A percentile compares a stretch with the other conserved stretches of the same genome.
phyloP scores from a whole-genome alignment of 1,140 invertebrate genomes.

The Frieseomelitta varia region DNA sequence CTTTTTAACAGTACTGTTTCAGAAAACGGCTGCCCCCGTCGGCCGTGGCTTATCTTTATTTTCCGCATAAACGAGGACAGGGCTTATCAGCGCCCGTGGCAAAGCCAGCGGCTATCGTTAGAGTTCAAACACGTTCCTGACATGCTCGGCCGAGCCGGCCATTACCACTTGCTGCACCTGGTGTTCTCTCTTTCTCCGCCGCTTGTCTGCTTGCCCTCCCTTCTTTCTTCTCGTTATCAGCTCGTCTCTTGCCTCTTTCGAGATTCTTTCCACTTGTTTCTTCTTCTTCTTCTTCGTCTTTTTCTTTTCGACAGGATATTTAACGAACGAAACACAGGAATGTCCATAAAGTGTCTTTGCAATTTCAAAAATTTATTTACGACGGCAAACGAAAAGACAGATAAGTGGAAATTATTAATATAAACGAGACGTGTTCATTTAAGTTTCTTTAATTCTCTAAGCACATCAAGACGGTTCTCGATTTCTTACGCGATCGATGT shows the following conservation, averaged over 20 bases:
- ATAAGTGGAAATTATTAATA: no score
- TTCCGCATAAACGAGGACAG: slow-evolving; percentile 46
- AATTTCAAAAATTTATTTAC: no score
- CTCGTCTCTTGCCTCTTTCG: background rate
- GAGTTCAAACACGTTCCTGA: slow-evolving; percentile 47
- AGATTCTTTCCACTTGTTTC: background rate
- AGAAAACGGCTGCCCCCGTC: slow-evolving; percentile 7
- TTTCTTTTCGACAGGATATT: no score
- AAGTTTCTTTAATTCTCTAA: no score
- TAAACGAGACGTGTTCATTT: no score
- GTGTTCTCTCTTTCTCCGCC: background rate
- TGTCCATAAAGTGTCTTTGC: no score
- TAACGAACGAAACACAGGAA: no score
- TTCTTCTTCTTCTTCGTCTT: background rate
- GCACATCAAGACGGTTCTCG: no score
- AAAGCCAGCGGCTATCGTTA: slow-evolving; percentile 59
- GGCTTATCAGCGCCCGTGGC: slow-evolving; percentile 44
- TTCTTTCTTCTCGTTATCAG: slow-evolving; percentile 48
- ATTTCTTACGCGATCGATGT: no score
- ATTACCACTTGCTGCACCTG: slow-evolving; percentile 55
- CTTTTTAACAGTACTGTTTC: slow-evolving; percentile 33
- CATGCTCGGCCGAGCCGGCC: slow-evolving; percentile 37
- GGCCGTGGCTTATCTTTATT: slow-evolving; percentile 57
- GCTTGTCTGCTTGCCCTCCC: background rate
- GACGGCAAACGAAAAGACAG: no score